Evolutionary conservation across 1,140 invertebrate species (phyloP), one percentile per base, ranked within the genome.

Genomic region (Wiebesia pumilae): DNA sequence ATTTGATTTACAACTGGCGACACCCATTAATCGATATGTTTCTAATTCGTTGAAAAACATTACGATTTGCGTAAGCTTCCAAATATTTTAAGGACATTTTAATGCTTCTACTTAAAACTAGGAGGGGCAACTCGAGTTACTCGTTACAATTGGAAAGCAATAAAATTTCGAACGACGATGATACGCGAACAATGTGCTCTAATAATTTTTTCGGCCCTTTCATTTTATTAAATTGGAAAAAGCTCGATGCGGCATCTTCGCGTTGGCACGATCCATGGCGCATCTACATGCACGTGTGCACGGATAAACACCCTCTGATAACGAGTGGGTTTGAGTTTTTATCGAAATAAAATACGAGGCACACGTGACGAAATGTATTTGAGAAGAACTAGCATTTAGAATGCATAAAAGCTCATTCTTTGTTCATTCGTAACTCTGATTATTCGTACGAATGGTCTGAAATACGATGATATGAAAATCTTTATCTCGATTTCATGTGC

Each of bases 1-100:
- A 80, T 67, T 79, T 79, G n/a, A 85, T 85, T 79, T 51, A 80
- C 54, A 62, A 40, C 24, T 6, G 10, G 27, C 7, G 69, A 73
- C 69, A 58, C 38, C 35, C 40, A 73, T 73, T n/a, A 54, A 58
- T 33, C 69, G 62, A 73, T 73, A 58, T 40, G 27, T 73, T 58
- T 83, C 30, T 21, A n/a, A 21, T 83, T 51, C n/a, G 33, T 35
- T 82, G 16, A 62, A 83, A 83, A 40, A 75, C 9, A 16, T 58
- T 54, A 47, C 33, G 33, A 73, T 40, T 69, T 51, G 0, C 33
- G 14, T 10, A 14, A 27, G 30, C 30, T 69, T 82, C 33, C 27
- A 71, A 69, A 81, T 65, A 9, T 40, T 47, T 47, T 21, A 38
- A 51, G 12, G 69, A 54, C 51, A 73, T 73, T 33, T 38, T 33